Evolutionary conservation across 2,888 invertebrate species (phyloP), one percentile per base, ranked within the genome.

Genomic region (Papilio gigon): DNA sequence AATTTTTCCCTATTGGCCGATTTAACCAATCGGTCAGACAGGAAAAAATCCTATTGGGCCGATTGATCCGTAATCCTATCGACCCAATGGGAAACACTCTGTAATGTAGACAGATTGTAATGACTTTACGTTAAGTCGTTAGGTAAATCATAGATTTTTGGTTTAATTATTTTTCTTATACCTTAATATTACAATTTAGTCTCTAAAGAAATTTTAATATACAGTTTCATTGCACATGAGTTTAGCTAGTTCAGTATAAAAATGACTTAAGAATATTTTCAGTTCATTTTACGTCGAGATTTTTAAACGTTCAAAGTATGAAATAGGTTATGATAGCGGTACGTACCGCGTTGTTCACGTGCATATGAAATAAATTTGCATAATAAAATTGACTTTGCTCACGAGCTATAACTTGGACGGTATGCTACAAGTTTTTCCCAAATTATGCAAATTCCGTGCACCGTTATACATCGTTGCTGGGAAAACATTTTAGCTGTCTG

Each of bases 371-470:
- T 50, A 66, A 60, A 66, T 66, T 66, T 66, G 60, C 66, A 66
- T 66, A 66, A 47, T 66, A 66, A 66, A 66, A 66, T 60, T 66
- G 66, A 60, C 35, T 66, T 66, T 47, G 60, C 60, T 66, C 50
- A 66, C 66, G 59, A 50, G 66, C 47, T 60, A 60, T 60, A 60
- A 66, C 60, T 66, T 66, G 17, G 47, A 47, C 47, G 35, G 8
- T 60, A 50, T 53, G 53, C n/a, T 53, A 53, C 50, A 40, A 33
- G 47, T 60, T 66, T 60, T 66, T 66, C 27, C 50, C 47, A 66
- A 60, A 66, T 60, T 66, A 60, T 60, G 47, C 27, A 60, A 66
- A 66, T 60, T 59, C 9, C 20, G 17, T 20, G 33, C 58, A 33
- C 20, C n/a, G 44, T n/a, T 17, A 50, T 27, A 50, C 2, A 42